Conservation (phyloP, 2,888 invertebrate species). For the Syrphus vitripennis region DNA sequence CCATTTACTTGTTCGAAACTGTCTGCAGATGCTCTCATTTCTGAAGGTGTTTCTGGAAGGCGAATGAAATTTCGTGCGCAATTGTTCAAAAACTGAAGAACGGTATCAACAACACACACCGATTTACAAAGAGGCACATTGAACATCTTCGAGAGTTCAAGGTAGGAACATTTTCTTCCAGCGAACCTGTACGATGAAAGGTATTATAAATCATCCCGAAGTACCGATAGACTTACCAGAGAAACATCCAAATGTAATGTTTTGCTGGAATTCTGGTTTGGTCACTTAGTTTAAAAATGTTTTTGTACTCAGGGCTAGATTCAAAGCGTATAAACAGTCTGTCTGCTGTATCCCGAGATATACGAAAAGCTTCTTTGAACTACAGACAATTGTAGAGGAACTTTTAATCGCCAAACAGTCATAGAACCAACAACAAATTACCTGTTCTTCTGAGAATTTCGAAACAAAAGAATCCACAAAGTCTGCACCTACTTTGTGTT, state of each 20-base stretch:
- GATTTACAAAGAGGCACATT: constrained; percentile 2
- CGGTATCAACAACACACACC: constrained; percentile 10
- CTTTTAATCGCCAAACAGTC: no score
- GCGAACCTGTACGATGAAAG: constrained; percentile 5
- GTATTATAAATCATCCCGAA: background rate
- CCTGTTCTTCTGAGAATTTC: background rate
- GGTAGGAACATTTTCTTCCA: constrained; percentile 14
- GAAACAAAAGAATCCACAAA: background rate
- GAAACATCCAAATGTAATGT: constrained; percentile 50
- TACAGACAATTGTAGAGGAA: background rate
- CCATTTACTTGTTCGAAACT: constrained; percentile 15
- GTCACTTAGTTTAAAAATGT: constrained; percentile 8
- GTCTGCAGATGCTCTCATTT: background rate
- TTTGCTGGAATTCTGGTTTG: constrained; percentile 9
- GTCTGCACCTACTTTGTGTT: background rate
- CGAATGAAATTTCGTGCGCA: constrained; percentile 1
- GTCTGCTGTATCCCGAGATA: constrained; percentile 4
- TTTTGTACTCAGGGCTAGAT: constrained; percentile 14
- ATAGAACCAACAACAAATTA: background rate
- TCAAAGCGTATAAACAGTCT: background rate
- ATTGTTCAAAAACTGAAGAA: constrained; percentile 17
- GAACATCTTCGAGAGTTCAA: constrained; percentile 2
- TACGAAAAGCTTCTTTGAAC: constrained; percentile 39
- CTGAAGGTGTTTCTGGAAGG: constrained; percentile 3
- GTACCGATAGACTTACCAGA: constrained; percentile 12